Base-by-base conservation (phyloP, 2,113 vertebrate species). In the Zapus hudsonius region DNA sequence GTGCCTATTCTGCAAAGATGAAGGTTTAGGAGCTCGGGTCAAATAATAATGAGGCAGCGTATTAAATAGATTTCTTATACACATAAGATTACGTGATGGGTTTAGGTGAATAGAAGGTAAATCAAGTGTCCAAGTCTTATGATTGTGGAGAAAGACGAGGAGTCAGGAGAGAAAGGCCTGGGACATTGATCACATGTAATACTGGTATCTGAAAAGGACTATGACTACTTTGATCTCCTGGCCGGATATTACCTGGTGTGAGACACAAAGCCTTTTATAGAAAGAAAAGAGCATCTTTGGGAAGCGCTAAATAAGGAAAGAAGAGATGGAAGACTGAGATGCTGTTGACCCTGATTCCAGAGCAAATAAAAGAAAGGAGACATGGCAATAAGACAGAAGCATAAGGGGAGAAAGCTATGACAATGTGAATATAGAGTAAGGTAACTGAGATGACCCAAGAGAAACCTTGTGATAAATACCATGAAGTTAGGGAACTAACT, bases 401-500 rank as follows among this genome's bases (percentile, higher is more conserved):
- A 73, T 52, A 22, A 31, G 13, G 1, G 23, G 55, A 72, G 72
- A n/a, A 20, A 79, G 38, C 40, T 15, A 38, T 40, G 44, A 59
- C 22, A 47, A 70, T 63, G 63, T 74, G 40, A 73, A 19, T 31
- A 57, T 17, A 59, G 44, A 81, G 22, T 29, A 57, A 91, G 78
- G 22, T 5, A 67, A 73, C 67, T 79, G 38, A 91, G 38, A 42
- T 75, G 47, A 87, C 64, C 52, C 84, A 73, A 55, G 25, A 67
- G 27, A 88, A 61, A 38, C 44, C 84, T 55, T n/a, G n/a, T n/a
- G n/a, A 52, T 52, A 52, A 75, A 91, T n/a, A 16, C n/a, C 20
- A 87, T 74, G 38, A 89, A 84, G 75, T 69, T 89, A 94, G n/a
- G 36, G 75, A 75, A 57, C 61, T 79, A 44, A 69, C 22, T 5